Conservation (phyloP, 2,113 vertebrate species). For the Mus musculus region DNA sequence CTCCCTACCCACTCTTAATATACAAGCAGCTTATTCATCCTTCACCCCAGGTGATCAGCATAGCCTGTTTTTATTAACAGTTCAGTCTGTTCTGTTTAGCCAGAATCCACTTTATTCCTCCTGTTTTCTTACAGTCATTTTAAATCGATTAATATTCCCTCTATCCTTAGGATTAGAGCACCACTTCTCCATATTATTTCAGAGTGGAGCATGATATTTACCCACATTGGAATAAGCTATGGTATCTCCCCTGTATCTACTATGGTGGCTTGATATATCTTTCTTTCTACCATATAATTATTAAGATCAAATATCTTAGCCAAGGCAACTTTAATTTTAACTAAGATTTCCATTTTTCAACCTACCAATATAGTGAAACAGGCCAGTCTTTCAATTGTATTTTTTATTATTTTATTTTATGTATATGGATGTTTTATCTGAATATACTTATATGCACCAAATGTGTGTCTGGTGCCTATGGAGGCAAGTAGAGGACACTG, state of each 20-base stretch:
- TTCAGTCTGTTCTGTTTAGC: neutral
- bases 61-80: neutral
- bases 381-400: neutral
- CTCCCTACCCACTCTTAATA: neutral
- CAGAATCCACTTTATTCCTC: no score
- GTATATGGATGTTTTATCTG: neutral
- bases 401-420: neutral
- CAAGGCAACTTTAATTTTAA: neutral
- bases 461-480: neutral
- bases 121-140: neutral
- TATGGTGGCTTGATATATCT: neutral
- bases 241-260: rapidly evolving
- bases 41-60: rapidly evolving
- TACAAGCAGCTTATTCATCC: neutral
- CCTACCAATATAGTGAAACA: neutral
- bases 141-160: neutral
- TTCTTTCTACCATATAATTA: neutral
- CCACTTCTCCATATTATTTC: neutral
- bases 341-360: neutral
- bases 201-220: neutral
- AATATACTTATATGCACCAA: no score
- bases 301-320: neutral
- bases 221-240: neutral
- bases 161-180: neutral
- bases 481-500: neutral